phyloP scores from a whole-genome alignment of 2,888 invertebrate species.

The Tanypteryx hageni region DNA sequence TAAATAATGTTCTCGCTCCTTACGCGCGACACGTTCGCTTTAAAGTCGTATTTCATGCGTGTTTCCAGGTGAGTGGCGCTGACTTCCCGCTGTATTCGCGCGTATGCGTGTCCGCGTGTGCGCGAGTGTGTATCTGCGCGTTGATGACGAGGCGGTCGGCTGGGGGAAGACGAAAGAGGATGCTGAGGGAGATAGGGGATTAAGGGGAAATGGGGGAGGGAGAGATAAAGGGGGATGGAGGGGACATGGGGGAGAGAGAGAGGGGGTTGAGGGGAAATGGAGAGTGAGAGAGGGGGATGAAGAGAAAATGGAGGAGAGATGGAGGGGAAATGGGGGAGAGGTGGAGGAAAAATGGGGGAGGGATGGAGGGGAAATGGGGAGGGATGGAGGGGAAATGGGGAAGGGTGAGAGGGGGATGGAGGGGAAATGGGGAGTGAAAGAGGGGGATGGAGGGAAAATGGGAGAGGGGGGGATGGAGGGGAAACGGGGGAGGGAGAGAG shows the following conservation, averaged over 20 bases:
- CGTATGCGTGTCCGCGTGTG: background rate
- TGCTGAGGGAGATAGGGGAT: background rate
- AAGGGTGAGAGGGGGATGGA: too few species aligned
- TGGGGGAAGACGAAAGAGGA: background rate
- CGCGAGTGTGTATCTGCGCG: background rate
- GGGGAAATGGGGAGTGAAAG: too few species aligned
- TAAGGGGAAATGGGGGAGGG: background rate
- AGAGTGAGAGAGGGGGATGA: too few species aligned
- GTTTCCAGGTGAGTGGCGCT: conserved; percentile 47
- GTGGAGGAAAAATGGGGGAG: too few species aligned
- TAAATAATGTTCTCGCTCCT: conserved; percentile 20
- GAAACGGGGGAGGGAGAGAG: too few species aligned
- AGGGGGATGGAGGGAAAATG: too few species aligned
- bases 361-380: too few species aligned
- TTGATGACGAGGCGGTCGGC: background rate
- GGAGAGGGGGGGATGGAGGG: too few species aligned
- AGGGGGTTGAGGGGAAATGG: background rate
- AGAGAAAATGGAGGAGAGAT: too few species aligned
- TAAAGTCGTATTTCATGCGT: conserved; percentile 23
- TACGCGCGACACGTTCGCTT: conserved; percentile 15
- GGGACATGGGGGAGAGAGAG: background rate
- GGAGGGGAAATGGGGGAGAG: too few species aligned
- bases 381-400: too few species aligned
- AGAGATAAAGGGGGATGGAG: background rate
- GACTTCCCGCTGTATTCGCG: background rate